Evolutionary conservation across 2,797 vertebrate species (phyloP), one percentile per base, ranked within the genome.

Genomic region (Sarcoramphus papa): DNA sequence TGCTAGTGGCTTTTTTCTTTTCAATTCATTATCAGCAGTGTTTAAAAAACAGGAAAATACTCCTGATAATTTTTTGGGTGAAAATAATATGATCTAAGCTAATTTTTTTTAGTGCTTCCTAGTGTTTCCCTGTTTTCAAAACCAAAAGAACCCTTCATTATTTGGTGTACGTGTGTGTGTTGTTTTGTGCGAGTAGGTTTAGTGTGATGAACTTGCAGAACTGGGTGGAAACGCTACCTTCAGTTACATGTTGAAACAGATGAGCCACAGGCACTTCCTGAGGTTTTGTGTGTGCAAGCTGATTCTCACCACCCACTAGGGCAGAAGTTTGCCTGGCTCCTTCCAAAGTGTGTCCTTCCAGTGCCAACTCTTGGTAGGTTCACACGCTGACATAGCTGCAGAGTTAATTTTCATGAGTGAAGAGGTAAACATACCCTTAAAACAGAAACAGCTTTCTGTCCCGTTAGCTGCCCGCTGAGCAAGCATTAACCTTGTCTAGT

Each of bases 281-380:
- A 78, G n/a, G 19, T 60, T 80, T 30, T 70, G 16, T 12, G 3
- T 10, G 22, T 20, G 33, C 37, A 22, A 6, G 8, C 22, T 62
- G 53, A 62, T 51, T 41, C 25, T 27, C 56, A 24, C 5, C 48
- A 41, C 24, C n/a, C 6, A 8, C 18, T 53, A 76, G 68, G 90
- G 90, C 72, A 91, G 75, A 90, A 82, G 21, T 41, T 74, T 56
- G 20, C 40, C 48, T 37, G 60, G 14, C 40, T 77, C 41, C 28
- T 63, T 90, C 64, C 65, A 24, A 90, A 94, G 53, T 6, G 13
- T 72, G 82, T 96, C 92, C 85, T 96, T 95, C 69, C 93, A 90
- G 82, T 97, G 96, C 96, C 94, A 96, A 85, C 96, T 96, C 92
- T 96, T 86, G 96, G 93, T 65, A 47, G 50, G 83, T 47, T 81